Evolutionary conservation across 2,113 vertebrate genomes (phyloP).

Genomic region (Hippopotamus amphibius): DNA sequence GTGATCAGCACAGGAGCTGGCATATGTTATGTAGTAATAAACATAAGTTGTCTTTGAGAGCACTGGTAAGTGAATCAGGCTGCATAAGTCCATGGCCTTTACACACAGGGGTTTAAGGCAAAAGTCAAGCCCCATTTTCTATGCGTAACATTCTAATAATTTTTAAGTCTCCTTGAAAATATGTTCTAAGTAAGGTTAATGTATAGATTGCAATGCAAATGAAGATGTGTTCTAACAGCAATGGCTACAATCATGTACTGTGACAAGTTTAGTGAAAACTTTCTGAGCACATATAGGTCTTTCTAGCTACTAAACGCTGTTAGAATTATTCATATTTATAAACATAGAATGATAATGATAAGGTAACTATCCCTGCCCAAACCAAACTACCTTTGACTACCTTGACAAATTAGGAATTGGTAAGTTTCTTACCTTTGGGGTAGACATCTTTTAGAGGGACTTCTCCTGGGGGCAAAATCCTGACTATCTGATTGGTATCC

Average conservation of each 20-base stretch:
- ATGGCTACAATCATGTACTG: not conserved
- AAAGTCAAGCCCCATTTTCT: not conserved
- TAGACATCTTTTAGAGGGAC: slow-evolving; percentile 95
- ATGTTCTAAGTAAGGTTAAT: not conserved
- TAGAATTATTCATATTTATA: not conserved
- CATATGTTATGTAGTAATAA: not conserved
- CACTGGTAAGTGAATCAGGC: not conserved
- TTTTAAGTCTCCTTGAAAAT: not conserved
- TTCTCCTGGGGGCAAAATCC: slow-evolving; percentile 92
- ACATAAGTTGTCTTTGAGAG: not conserved
- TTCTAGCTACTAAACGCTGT: not conserved
- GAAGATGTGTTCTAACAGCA: not conserved
- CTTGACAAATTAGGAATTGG: not conserved
- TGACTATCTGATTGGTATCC: slow-evolving; percentile 93
- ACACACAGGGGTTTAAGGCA: not conserved
- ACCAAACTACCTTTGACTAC: not conserved
- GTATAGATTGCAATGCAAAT: not conserved
- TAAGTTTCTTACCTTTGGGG: slow-evolving; percentile 92
- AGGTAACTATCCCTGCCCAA: not conserved
- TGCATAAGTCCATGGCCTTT: not conserved
- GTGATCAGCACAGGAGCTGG: not conserved
- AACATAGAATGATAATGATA: not conserved
- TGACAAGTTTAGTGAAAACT: not conserved
- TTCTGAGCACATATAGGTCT: not conserved
- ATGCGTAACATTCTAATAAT: not conserved